Evolutionary conservation across 2,113 vertebrate species (phyloP), one percentile per base, ranked within the genome.

Genomic region (Felis catus): DNA sequence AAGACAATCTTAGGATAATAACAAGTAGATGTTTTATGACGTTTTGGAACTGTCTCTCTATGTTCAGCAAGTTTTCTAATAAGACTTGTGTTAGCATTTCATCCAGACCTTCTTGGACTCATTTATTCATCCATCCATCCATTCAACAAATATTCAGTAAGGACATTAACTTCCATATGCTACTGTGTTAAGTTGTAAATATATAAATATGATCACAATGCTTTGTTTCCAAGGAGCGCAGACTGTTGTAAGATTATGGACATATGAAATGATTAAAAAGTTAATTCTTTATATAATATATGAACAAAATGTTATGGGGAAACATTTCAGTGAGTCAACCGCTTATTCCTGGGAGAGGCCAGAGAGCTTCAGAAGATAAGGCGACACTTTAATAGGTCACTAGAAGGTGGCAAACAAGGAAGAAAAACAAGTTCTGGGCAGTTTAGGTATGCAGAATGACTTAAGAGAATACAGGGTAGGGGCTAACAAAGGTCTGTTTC

Each of bases 101-200:
- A 51, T 78, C 31, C 25, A 39, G n/a, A 90, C 4, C 4, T 68
- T 83, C 53, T 16, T 55, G 51, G 5, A 36, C 74, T 95, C 33
- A 89, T 78, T 66, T 31, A 68, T 78, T 86, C 61, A 89, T 48
- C 48, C 51, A 65, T 19, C 89, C 31, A 92, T 29, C 80, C 23
- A 92, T 19, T 92, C 25, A 93, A 73, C 58, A 97, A 93, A 74
- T 55, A 7, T 80, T 92, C 58, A 88, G 29, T 41, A 36, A 89
- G 11, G 81, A 29, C 18, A 63, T 45, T 88, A 4, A 73, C 7
- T 53, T 95, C 12, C 11, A 53, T 25, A 36, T 29, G 8, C 10
- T 91, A 31, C 39, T 61, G 25, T 41, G 14, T 66, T 58, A 81
- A 80, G 8, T 70, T 39, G 19, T 88, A 81, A 93, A 91, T 4